A percentile compares a stretch with the other conserved stretches of the same genome.
These are phyloP conservation scores for Stegastes partitus DNA, from an alignment of 2,113 vertebrate species.

Conservation along the genomic window DNA sequence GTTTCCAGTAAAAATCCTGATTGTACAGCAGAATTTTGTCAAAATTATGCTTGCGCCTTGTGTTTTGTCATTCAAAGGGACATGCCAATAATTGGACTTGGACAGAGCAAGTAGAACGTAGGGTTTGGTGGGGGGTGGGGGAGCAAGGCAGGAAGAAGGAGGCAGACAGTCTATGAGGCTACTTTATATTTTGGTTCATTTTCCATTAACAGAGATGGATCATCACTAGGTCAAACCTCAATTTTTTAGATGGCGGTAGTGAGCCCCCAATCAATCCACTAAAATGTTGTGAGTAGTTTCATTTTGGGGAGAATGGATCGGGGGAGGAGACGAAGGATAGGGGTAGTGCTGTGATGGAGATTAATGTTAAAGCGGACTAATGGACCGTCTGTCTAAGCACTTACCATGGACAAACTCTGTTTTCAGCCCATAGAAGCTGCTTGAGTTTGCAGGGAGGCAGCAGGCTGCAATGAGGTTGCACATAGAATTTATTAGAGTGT, in stretches of 20 bases:
- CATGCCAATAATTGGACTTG: conserved; percentile 26
- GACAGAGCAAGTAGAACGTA: conserved; percentile 18
- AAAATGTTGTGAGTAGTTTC: conserved; percentile 66
- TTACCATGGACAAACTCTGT: conserved; percentile 63
- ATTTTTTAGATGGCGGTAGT: conserved; percentile 65
- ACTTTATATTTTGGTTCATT: conserved; percentile 68
- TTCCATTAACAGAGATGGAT: conserved; percentile 70
- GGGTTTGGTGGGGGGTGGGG: neutral
- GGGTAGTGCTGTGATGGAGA: conserved; percentile 62
- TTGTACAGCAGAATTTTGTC: neutral
- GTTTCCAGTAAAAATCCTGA: neutral
- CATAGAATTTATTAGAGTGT: conserved; percentile 66
- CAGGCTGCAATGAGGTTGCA: conserved; percentile 54
- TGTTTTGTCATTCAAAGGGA: conserved; percentile 28
- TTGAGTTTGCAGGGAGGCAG: conserved; percentile 37
- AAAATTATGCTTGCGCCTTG: neutral
- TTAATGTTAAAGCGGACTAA: conserved; percentile 74
- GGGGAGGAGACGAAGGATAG: conserved; percentile 30
- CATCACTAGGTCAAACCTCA: conserved; percentile 60
- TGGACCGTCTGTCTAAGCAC: conserved; percentile 70
- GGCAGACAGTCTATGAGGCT: conserved; percentile 18
- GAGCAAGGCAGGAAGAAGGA: conserved; percentile 1
- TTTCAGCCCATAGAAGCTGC: conserved; percentile 57
- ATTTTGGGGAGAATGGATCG: conserved; percentile 63
- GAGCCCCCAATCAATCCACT: conserved; percentile 68